These are phyloP conservation scores for Chlamydotis undulata DNA, from an alignment of 2,113 vertebrate species.

Conservation along the genomic window DNA sequence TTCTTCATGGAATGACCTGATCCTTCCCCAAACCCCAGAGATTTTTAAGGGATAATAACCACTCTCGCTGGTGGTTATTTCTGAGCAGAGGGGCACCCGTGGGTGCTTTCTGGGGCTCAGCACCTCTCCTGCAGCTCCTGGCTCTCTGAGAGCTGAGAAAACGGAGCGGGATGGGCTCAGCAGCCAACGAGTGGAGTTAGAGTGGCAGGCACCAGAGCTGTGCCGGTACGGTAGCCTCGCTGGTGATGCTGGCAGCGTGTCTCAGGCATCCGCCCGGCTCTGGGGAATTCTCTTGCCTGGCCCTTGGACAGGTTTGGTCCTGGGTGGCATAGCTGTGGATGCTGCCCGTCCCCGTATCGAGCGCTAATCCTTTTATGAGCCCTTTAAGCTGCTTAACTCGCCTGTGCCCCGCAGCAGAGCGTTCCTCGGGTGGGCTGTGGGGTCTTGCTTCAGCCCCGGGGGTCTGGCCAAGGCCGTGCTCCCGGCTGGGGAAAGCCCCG, in stretches of 20 bases:
- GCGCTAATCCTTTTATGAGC: not conserved
- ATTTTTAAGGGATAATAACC: not conserved
- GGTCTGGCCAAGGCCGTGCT: accelerated
- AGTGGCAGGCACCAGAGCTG: not conserved
- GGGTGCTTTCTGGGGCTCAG: not conserved
- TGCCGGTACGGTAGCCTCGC: not conserved
- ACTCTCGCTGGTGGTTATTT: accelerated
- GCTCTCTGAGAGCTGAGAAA: not conserved
- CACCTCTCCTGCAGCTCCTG: not conserved
- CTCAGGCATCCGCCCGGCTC: accelerated
- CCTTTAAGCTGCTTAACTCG: not conserved
- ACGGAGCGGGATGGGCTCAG: not conserved
- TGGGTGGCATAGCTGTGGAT: not conserved
- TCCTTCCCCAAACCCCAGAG: not conserved
- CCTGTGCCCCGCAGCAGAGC: not conserved
- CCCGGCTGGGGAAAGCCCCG: accelerated
- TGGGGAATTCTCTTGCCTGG: not conserved
- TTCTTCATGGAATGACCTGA: not conserved
- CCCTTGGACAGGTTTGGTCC: not conserved
- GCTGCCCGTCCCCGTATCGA: accelerated
- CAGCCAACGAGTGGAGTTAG: accelerated
- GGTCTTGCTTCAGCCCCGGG: accelerated
- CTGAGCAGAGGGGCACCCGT: not conserved
- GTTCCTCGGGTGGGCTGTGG: accelerated
- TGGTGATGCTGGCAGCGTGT: accelerated